phyloP scores from a whole-genome alignment of 2,888 invertebrate species.

The Callinectes sapidus region DNA sequence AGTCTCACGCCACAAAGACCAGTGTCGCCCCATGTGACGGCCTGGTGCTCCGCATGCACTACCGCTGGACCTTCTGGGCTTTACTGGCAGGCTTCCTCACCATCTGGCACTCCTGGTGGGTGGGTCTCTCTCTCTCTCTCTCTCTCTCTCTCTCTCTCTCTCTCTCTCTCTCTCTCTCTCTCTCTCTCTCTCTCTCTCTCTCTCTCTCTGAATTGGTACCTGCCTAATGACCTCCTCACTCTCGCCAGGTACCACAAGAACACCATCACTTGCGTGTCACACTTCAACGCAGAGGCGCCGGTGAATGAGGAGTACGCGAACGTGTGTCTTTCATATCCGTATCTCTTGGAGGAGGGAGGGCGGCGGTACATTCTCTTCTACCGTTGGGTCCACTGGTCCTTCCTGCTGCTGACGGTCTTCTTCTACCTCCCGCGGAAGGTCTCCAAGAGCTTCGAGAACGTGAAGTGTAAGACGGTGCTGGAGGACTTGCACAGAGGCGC shows the following conservation, averaged over 20 bases:
- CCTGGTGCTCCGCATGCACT: constrained; percentile 65
- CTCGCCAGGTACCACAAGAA: constrained; percentile 64
- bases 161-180: background rate
- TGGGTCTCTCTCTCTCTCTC: background rate
- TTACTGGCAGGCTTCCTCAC: constrained; percentile 58
- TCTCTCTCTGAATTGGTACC: background rate
- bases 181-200: background rate
- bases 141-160: background rate
- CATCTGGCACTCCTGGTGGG: constrained; percentile 66
- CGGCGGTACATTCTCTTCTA: constrained; percentile 69
- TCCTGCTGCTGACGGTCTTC: constrained; percentile 61
- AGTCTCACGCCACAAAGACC: constrained; percentile 35
- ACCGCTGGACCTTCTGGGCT: constrained; percentile 64
- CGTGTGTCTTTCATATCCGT: constrained; percentile 71
- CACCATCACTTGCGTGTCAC: constrained; percentile 69
- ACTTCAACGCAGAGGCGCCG: constrained; percentile 69
- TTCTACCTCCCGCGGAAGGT: constrained; percentile 70
- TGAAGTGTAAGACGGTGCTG: constrained; percentile 60
- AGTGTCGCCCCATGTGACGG: constrained; percentile 60
- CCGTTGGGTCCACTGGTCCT: constrained; percentile 68
- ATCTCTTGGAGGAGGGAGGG: constrained; percentile 37
- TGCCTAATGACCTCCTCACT: background rate
- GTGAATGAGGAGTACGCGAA: constrained; percentile 70
- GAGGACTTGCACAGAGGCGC: constrained; percentile 60
- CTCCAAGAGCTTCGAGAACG: constrained; percentile 67